Conservation (phyloP, 2,888 invertebrate genomes). For the Drosophila silvestris region DNA sequence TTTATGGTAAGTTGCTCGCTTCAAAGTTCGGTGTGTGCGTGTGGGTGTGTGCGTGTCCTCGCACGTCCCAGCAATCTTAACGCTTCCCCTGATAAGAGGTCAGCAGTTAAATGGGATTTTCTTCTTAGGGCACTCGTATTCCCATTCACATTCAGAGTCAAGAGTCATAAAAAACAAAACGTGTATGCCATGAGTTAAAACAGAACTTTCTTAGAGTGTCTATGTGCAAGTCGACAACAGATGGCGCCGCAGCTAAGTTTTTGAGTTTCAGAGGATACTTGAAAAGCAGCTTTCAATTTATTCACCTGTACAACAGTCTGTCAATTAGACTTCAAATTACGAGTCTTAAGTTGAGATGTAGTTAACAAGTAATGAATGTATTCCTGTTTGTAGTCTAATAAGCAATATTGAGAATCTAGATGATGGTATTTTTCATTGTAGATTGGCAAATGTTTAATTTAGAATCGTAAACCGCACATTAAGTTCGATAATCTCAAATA, state of each 20-base stretch:
- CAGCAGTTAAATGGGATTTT: constrained; percentile 30
- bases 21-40: constrained; percentile 22
- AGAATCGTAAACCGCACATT: background rate
- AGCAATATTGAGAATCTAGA: background rate
- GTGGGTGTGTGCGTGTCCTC: background rate
- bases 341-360: background rate
- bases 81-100: constrained; percentile 40
- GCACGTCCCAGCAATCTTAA: constrained; percentile 38
- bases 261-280: background rate
- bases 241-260: constrained; percentile 20
- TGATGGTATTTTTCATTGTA: background rate
- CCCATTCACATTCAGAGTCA: constrained; percentile 1
- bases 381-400: background rate
- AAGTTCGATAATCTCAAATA: background rate
- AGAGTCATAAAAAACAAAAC: constrained; percentile 16
- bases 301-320: background rate
- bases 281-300: background rate
- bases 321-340: background rate
- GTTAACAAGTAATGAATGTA: background rate
- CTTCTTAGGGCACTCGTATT: constrained; percentile 17
- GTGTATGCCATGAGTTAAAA: background rate
- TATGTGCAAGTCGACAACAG: constrained; percentile 16
- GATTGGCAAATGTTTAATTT: background rate
- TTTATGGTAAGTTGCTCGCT: constrained; percentile 65
- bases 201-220: background rate